These are phyloP conservation scores for Barbus barbus DNA, from an alignment of 2,113 vertebrate genomes.

Conservation along the genomic window DNA sequence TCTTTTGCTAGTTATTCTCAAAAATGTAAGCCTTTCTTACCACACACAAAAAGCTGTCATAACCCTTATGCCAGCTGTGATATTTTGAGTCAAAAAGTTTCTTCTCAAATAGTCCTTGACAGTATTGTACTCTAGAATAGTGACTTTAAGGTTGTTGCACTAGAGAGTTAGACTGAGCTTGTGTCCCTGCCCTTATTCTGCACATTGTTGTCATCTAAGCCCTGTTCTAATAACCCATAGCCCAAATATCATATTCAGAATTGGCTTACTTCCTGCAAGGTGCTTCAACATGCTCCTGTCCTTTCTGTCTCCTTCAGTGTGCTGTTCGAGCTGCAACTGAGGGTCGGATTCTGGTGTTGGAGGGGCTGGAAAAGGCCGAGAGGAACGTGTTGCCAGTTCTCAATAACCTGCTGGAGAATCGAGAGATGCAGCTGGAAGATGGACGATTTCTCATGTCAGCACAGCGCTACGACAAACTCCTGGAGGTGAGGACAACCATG, in stretches of 20 bases:
- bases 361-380: conserved; percentile 95
- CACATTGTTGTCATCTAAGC: neutral
- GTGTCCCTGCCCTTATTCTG: neutral
- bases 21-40: neutral
- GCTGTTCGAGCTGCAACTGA: conserved; percentile 92
- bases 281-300: neutral
- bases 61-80: neutral
- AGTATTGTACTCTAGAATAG: neutral
- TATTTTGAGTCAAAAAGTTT: neutral
- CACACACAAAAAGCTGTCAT: neutral
- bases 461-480: conserved; percentile 91
- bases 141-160: neutral
- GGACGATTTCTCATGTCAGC: conserved; percentile 95
- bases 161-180: neutral
- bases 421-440: conserved; percentile 98
- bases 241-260: neutral
- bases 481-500: conserved; percentile 77
- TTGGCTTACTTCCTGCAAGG: neutral
- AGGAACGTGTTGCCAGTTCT: conserved; percentile 92
- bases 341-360: conserved; percentile 90
- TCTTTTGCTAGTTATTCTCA: neutral
- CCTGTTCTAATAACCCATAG: neutral
- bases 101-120: neutral
- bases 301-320: conserved; percentile 76
- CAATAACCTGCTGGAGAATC: conserved; percentile 96